These are phyloP conservation scores for Diloba caeruleocephala DNA, from an alignment of 2,888 invertebrate genomes.

Conservation along the genomic window DNA sequence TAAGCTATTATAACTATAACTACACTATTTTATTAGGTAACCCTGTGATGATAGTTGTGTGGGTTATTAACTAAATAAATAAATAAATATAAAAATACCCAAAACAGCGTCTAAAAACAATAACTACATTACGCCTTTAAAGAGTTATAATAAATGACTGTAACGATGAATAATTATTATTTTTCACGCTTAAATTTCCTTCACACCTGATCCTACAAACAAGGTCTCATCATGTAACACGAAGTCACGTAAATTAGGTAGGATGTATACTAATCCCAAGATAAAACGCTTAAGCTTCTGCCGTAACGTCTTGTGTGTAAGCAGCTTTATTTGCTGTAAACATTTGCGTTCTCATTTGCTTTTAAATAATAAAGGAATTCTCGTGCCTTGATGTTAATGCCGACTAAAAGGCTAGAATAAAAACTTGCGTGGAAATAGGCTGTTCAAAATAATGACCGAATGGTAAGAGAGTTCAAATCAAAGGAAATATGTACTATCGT, in stretches of 20 bases:
- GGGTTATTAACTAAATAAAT: no score
- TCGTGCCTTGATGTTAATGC: conserved; percentile 51
- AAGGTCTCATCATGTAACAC: conserved; percentile 77
- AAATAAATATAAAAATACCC: background rate
- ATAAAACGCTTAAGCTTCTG: conserved; percentile 82
- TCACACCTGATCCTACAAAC: conserved; percentile 77
- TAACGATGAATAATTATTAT: conserved; percentile 48
- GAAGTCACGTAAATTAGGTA: conserved; percentile 84
- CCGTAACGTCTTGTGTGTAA: conserved; percentile 79
- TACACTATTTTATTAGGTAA: no score
- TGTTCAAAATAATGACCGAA: conserved; percentile 6
- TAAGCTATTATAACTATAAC: no score
- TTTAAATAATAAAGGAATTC: conserved; percentile 69
- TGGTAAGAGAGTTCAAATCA: background rate
- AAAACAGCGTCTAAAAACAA: background rate
- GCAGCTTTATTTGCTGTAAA: conserved; percentile 81
- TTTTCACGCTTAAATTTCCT: conserved; percentile 58
- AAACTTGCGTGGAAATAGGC: conserved; percentile 15
- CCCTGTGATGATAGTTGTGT: no score
- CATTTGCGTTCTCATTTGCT: conserved; percentile 72
- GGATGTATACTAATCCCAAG: conserved; percentile 83
- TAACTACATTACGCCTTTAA: conserved; percentile 3
- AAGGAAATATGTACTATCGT: no score
- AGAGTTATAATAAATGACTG: conserved; percentile 10
- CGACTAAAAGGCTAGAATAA: conserved; percentile 23